These are phyloP conservation scores for Brotula barbata DNA, from an alignment of 2,797 vertebrate genomes.

Conservation along the genomic window DNA sequence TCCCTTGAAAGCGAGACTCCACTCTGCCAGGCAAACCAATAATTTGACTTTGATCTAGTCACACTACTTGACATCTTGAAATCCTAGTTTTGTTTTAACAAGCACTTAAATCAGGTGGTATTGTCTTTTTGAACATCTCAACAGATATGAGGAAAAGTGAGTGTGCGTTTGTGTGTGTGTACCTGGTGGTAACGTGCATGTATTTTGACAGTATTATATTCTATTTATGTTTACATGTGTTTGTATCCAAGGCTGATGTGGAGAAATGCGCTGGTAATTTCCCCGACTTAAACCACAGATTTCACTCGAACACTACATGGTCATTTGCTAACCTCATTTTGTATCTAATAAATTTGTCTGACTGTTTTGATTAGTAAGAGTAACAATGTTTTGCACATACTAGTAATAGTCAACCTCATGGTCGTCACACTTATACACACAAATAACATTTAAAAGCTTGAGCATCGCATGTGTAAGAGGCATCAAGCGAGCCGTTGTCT, in stretches of 20 bases:
- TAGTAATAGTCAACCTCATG: conserved; percentile 10
- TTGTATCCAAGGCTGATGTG: conserved; percentile 32
- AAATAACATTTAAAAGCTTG: conserved; percentile 12
- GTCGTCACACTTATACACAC: conserved; percentile 17
- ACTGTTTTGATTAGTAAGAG: neutral
- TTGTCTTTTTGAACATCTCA: neutral
- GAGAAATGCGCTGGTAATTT: conserved; percentile 27
- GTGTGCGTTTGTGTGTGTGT: conserved; percentile 18
- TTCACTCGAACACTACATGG: conserved; percentile 55
- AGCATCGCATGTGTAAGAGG: conserved; percentile 26
- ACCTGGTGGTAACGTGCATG: neutral
- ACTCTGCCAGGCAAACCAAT: conserved; percentile 51
- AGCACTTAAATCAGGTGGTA: neutral
- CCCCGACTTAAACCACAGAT: conserved; percentile 60
- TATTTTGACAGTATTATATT: neutral
- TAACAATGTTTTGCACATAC: neutral
- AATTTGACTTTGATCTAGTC: conserved; percentile 48
- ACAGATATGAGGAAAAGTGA: conserved; percentile 5
- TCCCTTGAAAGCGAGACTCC: conserved; percentile 54
- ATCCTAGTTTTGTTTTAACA: conserved; percentile 11
- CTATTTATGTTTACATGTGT: conserved; percentile 32
- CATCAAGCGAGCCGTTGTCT: conserved; percentile 64
- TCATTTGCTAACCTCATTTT: conserved; percentile 58
- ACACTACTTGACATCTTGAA: conserved; percentile 7
- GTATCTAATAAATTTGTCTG: conserved; percentile 5